These are phyloP conservation scores for Epinephelus awoara DNA, from an alignment of 2,797 vertebrate genomes.

Conservation along the genomic window DNA sequence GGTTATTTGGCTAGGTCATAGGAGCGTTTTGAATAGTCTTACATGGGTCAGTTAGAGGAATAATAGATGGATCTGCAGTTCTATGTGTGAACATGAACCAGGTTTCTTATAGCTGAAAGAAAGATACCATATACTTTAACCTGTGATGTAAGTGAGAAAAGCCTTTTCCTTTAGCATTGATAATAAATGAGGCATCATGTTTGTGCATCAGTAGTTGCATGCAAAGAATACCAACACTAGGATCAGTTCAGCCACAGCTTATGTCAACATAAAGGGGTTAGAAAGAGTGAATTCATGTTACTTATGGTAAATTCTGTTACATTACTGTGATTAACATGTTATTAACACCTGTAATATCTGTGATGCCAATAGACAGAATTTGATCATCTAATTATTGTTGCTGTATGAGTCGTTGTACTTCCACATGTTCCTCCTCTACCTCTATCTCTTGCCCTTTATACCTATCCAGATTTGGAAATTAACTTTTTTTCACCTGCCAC, in stretches of 20 bases:
- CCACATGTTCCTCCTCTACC: not conserved
- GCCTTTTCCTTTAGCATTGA: not conserved
- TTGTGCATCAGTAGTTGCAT: not conserved
- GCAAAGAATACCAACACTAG: not conserved
- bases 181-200: not conserved
- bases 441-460: not conserved
- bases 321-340: conserved; percentile 4
- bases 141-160: conserved; percentile 4
- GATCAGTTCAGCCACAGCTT: not conserved
- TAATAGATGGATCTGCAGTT: not conserved
- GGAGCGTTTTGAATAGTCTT: conserved; percentile 1
- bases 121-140: not conserved
- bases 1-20: not conserved
- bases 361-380: not conserved
- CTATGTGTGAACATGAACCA: not conserved
- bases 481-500: too few relatives aligned
- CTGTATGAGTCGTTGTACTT: not conserved
- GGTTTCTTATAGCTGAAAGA: not conserved
- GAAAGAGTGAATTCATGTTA: not conserved
- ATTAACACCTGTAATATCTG: not conserved
- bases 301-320: not conserved
- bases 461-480: too few relatives aligned
- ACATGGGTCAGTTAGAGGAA: not conserved
- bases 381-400: not conserved
- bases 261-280: not conserved